Evolutionary conservation across 2,797 vertebrate species (phyloP).

Genomic region (Danionella dracula): DNA sequence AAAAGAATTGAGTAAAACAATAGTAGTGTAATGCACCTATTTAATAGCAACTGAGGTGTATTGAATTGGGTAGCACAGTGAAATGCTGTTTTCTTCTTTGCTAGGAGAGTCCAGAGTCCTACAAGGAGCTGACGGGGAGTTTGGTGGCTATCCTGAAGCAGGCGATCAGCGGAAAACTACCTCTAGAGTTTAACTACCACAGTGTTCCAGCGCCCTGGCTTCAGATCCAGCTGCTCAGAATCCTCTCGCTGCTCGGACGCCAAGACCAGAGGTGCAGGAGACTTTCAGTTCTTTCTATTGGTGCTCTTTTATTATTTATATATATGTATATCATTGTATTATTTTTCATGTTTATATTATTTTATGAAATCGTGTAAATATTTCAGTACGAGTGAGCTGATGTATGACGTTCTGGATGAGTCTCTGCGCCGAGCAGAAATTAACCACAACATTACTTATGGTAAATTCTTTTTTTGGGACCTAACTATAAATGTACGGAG

Average conservation of each 20-base stretch:
- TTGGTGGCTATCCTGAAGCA: conserved; percentile 94
- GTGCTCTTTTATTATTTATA: too few species aligned
- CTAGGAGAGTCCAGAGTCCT: conserved; percentile 83
- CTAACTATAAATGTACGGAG: too few species aligned
- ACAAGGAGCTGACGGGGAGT: conserved; percentile 86
- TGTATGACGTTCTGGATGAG: conserved; percentile 95
- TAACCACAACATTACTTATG: conserved; percentile 97
- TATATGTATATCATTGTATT: too few species aligned
- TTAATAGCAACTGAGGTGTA: too few species aligned
- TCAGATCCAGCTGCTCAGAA: conserved; percentile 92
- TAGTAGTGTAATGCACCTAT: too few species aligned
- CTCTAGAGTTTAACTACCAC: conserved; percentile 93
- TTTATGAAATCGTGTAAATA: not conserved
- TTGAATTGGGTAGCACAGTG: too few species aligned
- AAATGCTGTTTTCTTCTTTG: not conserved
- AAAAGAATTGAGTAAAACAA: too few species aligned
- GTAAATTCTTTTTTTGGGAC: conserved; percentile 56
- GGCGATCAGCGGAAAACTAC: conserved; percentile 92
- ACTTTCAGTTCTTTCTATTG: too few species aligned
- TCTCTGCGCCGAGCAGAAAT: conserved; percentile 94
- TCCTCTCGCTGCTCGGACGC: conserved; percentile 87
- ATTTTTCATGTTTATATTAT: not conserved
- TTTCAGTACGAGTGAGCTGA: conserved; percentile 84
- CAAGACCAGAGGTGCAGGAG: conserved; percentile 77
- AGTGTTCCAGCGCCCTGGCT: conserved; percentile 94